Evolutionary conservation across 30 jellyfish, hydroid and myxozoan genomes (phyloP), one percentile per base, ranked within the genome.

Genomic region (Catostylus mosaicus): DNA sequence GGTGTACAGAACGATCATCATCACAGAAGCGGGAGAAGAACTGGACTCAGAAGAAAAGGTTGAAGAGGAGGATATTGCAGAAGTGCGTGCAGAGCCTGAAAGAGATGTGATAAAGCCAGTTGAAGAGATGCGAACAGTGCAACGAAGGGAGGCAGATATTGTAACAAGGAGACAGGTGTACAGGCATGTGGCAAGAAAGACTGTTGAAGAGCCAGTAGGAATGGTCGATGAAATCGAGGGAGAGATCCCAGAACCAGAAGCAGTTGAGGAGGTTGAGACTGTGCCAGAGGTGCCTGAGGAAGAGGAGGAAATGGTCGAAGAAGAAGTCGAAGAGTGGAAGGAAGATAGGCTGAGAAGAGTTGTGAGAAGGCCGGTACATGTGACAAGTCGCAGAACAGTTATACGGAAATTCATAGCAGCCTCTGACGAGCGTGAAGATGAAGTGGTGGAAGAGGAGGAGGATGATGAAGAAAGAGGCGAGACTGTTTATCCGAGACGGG

Each of bases 301-400:
- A 33, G 83, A 71, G 36, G 45, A 14, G 23, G 69, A 7, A 33
- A 47, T 26, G 8, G 83, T 35, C 27, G 83, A 33, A 48, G 83
- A 71, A 8, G 83, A 38, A 36, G 69, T 22, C 36, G 68, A 71
- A 40, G 67, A 71, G 45, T 23, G 7, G 69, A 48, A 12, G n/a
- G 46, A 71, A 40, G 54, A 40, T 29, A 74, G 86, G 24, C 86
- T 48, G 59, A 74, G 92, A 38, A 30, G 88, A 60, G 88, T 78
- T 38, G 94, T 78, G 29, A 67, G 92, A 45, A 46, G 89, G 70
- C 93, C 96, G 30, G 82, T 87, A 64, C 79, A 36, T 57, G 74
- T 76, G 89, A 78, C 94, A 36, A 77, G 83, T 46, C 78, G 87
- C 45, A 78, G 84, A 56, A 87, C 92, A 19, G 89, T 78, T 24